Conservation (phyloP, 2,113 vertebrate genomes). For the Plecotus auritus region DNA sequence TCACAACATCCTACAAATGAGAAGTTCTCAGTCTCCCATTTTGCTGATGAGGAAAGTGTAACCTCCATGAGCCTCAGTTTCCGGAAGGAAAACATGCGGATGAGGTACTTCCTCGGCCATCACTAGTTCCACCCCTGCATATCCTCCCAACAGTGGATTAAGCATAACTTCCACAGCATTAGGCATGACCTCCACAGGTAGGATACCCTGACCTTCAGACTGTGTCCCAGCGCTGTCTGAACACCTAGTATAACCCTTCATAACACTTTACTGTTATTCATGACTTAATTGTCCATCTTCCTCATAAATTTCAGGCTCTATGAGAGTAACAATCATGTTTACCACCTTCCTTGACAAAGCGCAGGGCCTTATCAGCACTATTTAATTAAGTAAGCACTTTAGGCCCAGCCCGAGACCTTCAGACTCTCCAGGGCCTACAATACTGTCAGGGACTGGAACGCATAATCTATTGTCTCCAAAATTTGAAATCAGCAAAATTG, state of each 20-base stretch:
- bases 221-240: neutral
- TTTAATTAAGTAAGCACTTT: neutral
- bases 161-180: neutral
- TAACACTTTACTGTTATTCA: neutral
- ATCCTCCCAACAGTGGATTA: too few species aligned
- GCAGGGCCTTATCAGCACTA: neutral
- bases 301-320: neutral
- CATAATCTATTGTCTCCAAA: neutral
- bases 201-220: neutral
- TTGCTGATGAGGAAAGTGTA: neutral
- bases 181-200: neutral
- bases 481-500: neutral
- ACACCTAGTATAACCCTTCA: too few species aligned
- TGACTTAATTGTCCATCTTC: neutral
- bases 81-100: neutral
- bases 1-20: neutral
- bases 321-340: neutral
- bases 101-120: neutral
- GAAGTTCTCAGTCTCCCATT: neutral
- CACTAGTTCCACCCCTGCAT: rapidly evolving
- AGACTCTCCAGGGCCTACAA: neutral
- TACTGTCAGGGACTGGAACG: neutral
- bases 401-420: neutral
- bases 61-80: neutral
- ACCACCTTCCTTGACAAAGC: neutral